Conservation (phyloP, 2,888 invertebrate species). For the Clivina fossor region DNA sequence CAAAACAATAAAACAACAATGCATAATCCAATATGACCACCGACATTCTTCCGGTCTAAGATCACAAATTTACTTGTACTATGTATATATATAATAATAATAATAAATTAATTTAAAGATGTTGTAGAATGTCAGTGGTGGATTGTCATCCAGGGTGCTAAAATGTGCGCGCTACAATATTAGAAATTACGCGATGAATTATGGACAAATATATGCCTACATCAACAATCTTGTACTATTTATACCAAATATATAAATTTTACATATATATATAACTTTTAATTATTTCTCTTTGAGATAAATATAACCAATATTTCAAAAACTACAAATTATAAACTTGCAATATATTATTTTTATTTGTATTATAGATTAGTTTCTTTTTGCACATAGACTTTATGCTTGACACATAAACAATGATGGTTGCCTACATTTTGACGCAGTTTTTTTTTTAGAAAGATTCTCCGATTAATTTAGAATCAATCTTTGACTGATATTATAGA, state of each 20-base stretch:
- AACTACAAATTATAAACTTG: conserved; percentile 29
- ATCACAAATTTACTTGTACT: conserved; percentile 7
- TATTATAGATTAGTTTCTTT: conserved; percentile 16
- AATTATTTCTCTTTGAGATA: conserved; percentile 16
- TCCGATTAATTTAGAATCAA: too few relatives aligned
- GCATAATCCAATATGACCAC: too few relatives aligned
- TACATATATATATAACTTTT: conserved; percentile 26
- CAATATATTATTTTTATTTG: conserved; percentile 29
- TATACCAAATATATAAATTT: conserved; percentile 31
- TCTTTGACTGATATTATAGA: too few relatives aligned
- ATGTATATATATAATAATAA: background rate
- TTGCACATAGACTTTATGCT: background rate
- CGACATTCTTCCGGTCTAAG: too few relatives aligned
- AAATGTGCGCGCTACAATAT: conserved; percentile 33
- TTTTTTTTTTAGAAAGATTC: too few relatives aligned
- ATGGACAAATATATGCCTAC: conserved; percentile 25
- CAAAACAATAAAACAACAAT: too few relatives aligned
- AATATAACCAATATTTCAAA: conserved; percentile 15
- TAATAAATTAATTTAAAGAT: background rate
- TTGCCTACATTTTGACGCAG: too few relatives aligned
- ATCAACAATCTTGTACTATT: conserved; percentile 31
- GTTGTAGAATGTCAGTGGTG: background rate
- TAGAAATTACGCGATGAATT: conserved; percentile 20
- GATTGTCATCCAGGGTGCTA: conserved; percentile 28
- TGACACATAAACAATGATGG: too few relatives aligned